Percentiles rank a stretch among this genome's conserved stretches.
These are phyloP conservation scores for Diabrotica virgifera DNA, from an alignment of 1,140 invertebrate genomes.

Conservation along the genomic window DNA sequence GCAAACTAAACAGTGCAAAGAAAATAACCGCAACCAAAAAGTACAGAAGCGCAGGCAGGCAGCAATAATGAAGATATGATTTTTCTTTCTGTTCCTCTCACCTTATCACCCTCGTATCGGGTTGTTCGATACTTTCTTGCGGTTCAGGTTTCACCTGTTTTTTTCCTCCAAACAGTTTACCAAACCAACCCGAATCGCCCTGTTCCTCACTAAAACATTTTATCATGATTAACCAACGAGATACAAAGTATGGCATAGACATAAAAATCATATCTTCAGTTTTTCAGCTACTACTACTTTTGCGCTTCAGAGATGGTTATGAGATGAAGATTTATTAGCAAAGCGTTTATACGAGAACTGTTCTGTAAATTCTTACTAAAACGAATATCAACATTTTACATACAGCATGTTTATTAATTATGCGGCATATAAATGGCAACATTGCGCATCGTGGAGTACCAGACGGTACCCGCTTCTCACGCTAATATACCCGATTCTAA, in stretches of 20 bases:
- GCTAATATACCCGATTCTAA: too few species aligned
- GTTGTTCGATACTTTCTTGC: constrained; percentile 44
- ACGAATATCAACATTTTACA: too few species aligned
- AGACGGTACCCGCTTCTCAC: too few species aligned
- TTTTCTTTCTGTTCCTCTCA: constrained; percentile 45
- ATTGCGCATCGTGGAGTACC: too few species aligned
- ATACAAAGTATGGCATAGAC: too few species aligned
- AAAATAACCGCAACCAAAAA: neutral
- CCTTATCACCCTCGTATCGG: constrained; percentile 53
- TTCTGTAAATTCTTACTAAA: too few species aligned
- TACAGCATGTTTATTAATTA: too few species aligned
- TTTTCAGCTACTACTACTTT: too few species aligned
- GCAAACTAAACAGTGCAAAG: neutral
- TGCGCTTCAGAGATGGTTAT: too few species aligned
- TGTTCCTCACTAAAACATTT: constrained; percentile 6
- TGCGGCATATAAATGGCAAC: too few species aligned
- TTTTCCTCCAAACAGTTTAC: constrained; percentile 50
- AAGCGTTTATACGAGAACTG: too few species aligned
- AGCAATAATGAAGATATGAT: constrained; percentile 43
- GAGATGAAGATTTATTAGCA: too few species aligned
- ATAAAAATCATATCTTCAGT: constrained; percentile 26
- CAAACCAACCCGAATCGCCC: constrained; percentile 48
- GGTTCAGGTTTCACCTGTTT: constrained; percentile 44
- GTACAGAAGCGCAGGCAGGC: neutral
- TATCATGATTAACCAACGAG: neutral